These are phyloP conservation scores for Callyntrura sp. DNA, from an alignment of 2,888 invertebrate genomes.

Conservation along the genomic window DNA sequence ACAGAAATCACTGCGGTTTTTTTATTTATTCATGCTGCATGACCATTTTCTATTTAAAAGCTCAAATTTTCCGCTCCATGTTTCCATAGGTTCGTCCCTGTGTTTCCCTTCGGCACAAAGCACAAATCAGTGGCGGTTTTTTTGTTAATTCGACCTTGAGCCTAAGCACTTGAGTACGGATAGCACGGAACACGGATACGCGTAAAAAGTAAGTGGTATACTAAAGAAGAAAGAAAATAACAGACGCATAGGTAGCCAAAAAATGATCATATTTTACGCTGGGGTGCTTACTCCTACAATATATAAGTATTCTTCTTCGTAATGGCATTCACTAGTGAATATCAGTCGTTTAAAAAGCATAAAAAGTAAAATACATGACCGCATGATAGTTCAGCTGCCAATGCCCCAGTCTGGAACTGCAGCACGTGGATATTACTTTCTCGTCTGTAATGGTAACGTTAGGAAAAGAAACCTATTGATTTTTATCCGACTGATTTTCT, in stretches of 20 bases:
- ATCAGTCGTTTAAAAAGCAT: too few species aligned
- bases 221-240: not conserved
- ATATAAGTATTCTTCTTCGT: too few species aligned
- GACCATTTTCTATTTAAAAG: not conserved
- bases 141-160: slow-evolving; percentile 15
- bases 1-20: not conserved
- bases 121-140: not conserved
- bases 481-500: slow-evolving; percentile 66
- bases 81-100: not conserved
- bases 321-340: too few species aligned
- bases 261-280: too few species aligned
- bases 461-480: slow-evolving; percentile 53
- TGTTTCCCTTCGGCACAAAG: not conserved
- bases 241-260: not conserved
- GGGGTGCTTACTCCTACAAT: too few species aligned
- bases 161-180: not conserved
- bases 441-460: not conserved
- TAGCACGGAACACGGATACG: not conserved
- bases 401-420: not conserved
- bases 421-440: not conserved
- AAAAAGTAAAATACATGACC: too few species aligned
- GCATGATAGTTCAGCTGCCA: too few species aligned
- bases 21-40: not conserved
- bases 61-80: not conserved
- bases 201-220: not conserved